Conservation (phyloP, 2,113 vertebrate species). For the Otocyon megalotis region DNA sequence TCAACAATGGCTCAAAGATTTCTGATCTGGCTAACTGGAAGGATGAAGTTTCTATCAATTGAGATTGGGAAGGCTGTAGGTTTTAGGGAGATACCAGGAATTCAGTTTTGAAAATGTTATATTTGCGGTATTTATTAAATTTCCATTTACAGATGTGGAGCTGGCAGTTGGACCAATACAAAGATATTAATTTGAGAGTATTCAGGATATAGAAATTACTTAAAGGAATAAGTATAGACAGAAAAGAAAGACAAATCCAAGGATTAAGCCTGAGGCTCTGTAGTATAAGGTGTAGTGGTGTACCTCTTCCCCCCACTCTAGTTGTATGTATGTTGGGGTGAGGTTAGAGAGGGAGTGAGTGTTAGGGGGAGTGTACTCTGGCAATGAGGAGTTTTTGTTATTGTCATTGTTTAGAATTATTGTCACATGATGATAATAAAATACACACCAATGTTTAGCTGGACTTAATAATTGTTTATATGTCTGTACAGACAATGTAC, state of each 20-base stretch:
- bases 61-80: background rate
- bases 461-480: background rate
- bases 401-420: background rate
- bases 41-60: background rate
- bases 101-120: background rate
- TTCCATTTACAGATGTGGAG: background rate
- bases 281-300: background rate
- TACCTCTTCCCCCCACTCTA: background rate
- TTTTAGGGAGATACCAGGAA: background rate
- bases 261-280: background rate
- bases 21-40: background rate
- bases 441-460: background rate
- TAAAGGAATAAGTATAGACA: background rate
- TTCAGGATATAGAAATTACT: background rate
- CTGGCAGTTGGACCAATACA: background rate
- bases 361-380: background rate
- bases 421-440: background rate
- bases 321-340: background rate
- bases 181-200: background rate
- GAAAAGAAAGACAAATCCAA: slow-evolving; percentile 8
- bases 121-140: background rate
- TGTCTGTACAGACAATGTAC: background rate
- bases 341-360: background rate
- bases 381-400: background rate
- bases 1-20: background rate